phyloP scores from a whole-genome alignment of 2,888 invertebrate genomes.

The Apoda limacodes region DNA sequence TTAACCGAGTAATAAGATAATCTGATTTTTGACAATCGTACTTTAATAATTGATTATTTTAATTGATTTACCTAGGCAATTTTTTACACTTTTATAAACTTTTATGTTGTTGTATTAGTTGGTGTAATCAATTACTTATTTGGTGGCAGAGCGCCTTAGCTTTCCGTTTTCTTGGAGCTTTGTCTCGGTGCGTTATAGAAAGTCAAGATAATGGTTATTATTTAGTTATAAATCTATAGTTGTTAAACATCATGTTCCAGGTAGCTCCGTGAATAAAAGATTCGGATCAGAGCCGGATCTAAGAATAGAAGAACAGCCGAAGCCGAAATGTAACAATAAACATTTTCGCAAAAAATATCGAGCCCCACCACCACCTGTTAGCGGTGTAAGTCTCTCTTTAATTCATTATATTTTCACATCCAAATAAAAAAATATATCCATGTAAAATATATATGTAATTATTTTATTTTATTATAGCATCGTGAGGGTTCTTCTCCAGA shows the following conservation, averaged over 20 bases:
- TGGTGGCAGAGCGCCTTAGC: no score
- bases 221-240: conserved; percentile 2
- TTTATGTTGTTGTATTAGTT: no score
- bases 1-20: no score
- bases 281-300: conserved; percentile 84
- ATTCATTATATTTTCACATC: no score
- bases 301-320: conserved; percentile 48
- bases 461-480: conserved; percentile 28
- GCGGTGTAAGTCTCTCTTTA: conserved; percentile 40
- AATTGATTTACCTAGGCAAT: no score
- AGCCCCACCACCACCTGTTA: conserved; percentile 74
- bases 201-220: background rate
- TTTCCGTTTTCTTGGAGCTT: no score
- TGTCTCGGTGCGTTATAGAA: background rate
- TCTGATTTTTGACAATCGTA: no score
- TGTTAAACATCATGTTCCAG: no score
- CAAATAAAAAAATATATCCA: no score
- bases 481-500: conserved; percentile 71
- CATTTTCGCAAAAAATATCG: conserved; percentile 82
- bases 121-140: no score
- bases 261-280: conserved; percentile 55
- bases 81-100: no score
- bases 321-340: conserved; percentile 44
- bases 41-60: no score
- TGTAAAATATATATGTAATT: background rate